Base-by-base conservation (phyloP, 2,113 vertebrate genomes). In the Puntigrus tetrazona region DNA sequence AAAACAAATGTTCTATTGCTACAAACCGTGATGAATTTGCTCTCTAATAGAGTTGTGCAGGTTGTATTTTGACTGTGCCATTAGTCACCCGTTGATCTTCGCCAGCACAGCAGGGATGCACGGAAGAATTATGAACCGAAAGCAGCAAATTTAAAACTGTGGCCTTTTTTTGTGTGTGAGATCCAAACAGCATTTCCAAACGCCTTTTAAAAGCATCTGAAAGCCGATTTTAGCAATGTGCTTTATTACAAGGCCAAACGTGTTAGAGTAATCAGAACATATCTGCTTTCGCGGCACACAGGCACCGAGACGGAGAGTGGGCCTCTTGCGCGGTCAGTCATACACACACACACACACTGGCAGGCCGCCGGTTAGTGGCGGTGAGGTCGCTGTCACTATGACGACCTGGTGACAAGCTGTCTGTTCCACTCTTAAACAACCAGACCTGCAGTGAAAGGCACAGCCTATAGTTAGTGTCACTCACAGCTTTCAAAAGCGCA, bases 211-310 rank as follows among this genome's bases (percentile, higher is more conserved):
- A 80, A 65, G 59, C 78, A 63, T 65, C 57, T 65, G 57, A 80
- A 80, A 45, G 47, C 8, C 29, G 4, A 61, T 78, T 27, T 78
- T 41, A 78, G 52, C 1, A 7, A 0, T 16, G 36, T 61, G 61
- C 61, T 70, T 89, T 50, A 89, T 91, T 87, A 88, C 63, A 85
- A 84, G 79, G 87, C 83, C 82, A 86, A 88, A 90, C 86, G 85
- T 87, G 88, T 91, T 89, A 81, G 77, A 87, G 87, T 90, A 92
- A 91, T 92, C 90, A 89, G 86, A 31, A 79, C 78, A 55, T 89
- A 85, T 89, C 89, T 85, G 74, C 76, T 89, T 86, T 79, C 85
- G 43, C 69, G 4, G 69, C 69, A 74, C 50, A 73, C 34, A 73
- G 67, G 69, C 31, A 36, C 4, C 14, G 20, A 73, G 16, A 18